These are phyloP conservation scores for Cynopterus sphinx DNA, from an alignment of 2,797 vertebrate genomes.

Conservation along the genomic window DNA sequence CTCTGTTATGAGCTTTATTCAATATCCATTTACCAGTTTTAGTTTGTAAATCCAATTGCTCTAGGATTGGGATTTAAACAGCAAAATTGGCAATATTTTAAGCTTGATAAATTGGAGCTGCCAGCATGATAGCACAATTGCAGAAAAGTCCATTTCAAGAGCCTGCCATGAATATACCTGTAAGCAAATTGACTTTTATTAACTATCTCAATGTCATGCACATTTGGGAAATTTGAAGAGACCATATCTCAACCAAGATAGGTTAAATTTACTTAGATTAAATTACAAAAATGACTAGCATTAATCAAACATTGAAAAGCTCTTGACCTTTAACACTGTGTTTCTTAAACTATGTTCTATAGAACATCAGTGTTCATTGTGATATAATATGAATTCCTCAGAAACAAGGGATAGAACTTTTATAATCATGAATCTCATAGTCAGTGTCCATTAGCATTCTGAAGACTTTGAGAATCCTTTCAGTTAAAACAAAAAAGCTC, in stretches of 20 bases:
- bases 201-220: neutral
- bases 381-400: neutral
- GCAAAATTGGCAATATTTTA: constrained; percentile 51
- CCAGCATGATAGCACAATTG: neutral
- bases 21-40: constrained; percentile 63
- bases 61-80: constrained; percentile 49
- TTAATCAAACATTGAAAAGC: constrained; percentile 25
- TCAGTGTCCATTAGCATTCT: neutral
- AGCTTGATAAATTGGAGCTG: constrained; percentile 22
- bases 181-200: constrained; percentile 29
- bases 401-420: neutral
- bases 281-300: constrained; percentile 25
- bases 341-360: constrained; percentile 26
- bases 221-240: constrained; percentile 4
- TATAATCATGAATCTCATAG: neutral
- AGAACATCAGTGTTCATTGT: neutral
- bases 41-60: constrained; percentile 45
- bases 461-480: neutral
- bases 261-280: constrained; percentile 27
- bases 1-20: constrained; percentile 46
- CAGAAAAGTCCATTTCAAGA: constrained; percentile 11
- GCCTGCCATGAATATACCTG: constrained; percentile 38
- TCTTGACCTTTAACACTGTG: neutral
- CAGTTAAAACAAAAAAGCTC: neutral
- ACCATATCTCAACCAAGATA: neutral